Evolutionary conservation across 2,113 vertebrate species (phyloP).

Genomic region (Progne subis): DNA sequence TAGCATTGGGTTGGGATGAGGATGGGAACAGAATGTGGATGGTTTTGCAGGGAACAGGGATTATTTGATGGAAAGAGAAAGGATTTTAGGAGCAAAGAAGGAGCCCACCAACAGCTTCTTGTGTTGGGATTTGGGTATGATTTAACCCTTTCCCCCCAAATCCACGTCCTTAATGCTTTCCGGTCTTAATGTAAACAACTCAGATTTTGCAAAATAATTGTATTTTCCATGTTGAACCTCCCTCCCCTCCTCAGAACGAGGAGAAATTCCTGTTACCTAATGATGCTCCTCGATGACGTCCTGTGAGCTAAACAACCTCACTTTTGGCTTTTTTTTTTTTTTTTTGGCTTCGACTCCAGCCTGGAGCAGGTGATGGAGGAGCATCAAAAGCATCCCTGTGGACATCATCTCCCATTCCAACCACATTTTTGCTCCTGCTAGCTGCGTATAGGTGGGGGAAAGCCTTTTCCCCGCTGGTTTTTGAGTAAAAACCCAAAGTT

Average conservation of each 20-base stretch:
- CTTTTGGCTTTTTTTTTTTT: background rate
- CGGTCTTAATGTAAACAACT: background rate
- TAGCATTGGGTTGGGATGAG: fast-evolving
- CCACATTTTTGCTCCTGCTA: fast-evolving
- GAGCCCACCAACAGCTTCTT: fast-evolving
- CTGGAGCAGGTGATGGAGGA: background rate
- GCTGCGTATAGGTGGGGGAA: background rate
- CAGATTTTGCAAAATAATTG: background rate
- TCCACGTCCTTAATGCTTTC: fast-evolving
- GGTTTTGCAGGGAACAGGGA: no score
- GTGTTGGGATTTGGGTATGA: fast-evolving
- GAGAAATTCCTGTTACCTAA: fast-evolving
- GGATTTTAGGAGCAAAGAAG: background rate
- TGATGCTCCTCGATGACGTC: fast-evolving
- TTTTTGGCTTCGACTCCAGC: background rate
- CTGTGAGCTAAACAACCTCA: background rate
- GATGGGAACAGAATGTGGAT: background rate
- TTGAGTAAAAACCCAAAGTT: slow-evolving; percentile 27
- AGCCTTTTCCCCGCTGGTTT: background rate
- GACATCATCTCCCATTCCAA: background rate
- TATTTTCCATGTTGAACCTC: background rate
- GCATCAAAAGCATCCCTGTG: background rate
- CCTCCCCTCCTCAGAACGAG: fast-evolving
- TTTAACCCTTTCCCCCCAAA: background rate
- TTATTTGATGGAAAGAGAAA: background rate